phyloP scores from a whole-genome alignment of 1,140 invertebrate species.

The Musca vetustissima region DNA sequence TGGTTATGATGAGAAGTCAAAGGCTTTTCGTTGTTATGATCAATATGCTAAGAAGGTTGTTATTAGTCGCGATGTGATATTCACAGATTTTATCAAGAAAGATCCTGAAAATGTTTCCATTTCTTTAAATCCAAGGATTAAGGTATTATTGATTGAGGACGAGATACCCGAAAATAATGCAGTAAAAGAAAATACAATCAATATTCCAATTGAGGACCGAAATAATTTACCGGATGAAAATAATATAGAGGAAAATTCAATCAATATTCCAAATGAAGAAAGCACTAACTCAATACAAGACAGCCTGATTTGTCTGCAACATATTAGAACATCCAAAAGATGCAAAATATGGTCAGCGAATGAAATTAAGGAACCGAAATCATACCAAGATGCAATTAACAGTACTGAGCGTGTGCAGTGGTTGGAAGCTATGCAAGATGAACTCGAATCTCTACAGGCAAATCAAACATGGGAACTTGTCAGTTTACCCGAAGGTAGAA shows the following conservation, averaged over 20 bases:
- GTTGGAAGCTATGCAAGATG: slow-evolving; percentile 30
- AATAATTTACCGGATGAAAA: no score
- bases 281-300: background rate
- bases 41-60: slow-evolving; percentile 37
- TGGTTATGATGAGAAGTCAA: slow-evolving; percentile 32
- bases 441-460: background rate
- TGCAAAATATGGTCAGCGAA: background rate
- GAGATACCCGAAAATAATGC: background rate
- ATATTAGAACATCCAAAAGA: background rate
- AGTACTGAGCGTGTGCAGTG: slow-evolving; percentile 27
- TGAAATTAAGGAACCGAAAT: background rate
- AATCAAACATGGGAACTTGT: background rate
- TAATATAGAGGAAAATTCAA: no score
- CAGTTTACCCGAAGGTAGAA: background rate
- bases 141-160: background rate
- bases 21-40: slow-evolving; percentile 44
- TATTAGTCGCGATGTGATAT: slow-evolving; percentile 39
- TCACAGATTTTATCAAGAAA: slow-evolving; percentile 22
- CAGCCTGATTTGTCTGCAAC: background rate
- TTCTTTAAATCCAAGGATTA: background rate
- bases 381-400: background rate
- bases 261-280: no score
- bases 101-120: background rate
- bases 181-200: background rate
- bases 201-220: background rate